Percentiles rank a stretch among this genome's conserved stretches.
Conservation (phyloP, 37 sponge, comb jelly and placozoan species). For the Haliclona indistincta region DNA sequence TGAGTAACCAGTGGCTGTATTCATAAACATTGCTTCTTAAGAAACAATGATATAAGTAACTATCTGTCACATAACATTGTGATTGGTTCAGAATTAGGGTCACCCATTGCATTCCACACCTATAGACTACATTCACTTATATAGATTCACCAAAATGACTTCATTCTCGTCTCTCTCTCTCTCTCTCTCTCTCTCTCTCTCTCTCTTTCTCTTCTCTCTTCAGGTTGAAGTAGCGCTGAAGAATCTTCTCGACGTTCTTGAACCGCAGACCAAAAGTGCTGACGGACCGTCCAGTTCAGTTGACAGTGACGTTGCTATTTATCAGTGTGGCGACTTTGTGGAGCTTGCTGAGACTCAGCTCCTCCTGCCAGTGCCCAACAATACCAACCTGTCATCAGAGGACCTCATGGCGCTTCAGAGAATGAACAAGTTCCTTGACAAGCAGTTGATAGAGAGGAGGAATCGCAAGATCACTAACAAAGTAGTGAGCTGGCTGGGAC, state of each 20-base stretch:
- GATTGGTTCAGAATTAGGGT: too few species aligned
- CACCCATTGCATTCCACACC: too few species aligned
- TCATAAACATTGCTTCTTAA: too few species aligned
- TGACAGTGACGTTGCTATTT: background rate
- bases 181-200: constrained; percentile 2
- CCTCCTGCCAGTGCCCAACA: constrained; percentile 35
- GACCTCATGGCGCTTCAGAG: constrained; percentile 1
- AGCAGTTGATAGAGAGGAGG: constrained; percentile 25
- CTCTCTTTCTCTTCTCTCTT: background rate
- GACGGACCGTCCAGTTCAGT: background rate
- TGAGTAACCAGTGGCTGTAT: background rate
- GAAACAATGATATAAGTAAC: too few species aligned
- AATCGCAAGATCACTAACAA: constrained; percentile 44
- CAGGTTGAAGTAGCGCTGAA: background rate
- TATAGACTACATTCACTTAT: too few species aligned
- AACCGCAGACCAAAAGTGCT: background rate
- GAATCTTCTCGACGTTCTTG: background rate
- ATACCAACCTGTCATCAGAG: constrained; percentile 20
- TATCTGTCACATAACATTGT: too few species aligned
- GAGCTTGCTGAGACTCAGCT: constrained; percentile 1
- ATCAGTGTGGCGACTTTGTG: constrained; percentile 60
- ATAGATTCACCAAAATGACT: too few species aligned
- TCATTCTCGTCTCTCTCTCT: constrained; percentile 10
- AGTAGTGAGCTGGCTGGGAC: background rate
- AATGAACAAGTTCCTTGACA: constrained; percentile 17